Base-by-base conservation (phyloP, 2,797 vertebrate genomes). In the Eleutherodactylus coqui region DNA sequence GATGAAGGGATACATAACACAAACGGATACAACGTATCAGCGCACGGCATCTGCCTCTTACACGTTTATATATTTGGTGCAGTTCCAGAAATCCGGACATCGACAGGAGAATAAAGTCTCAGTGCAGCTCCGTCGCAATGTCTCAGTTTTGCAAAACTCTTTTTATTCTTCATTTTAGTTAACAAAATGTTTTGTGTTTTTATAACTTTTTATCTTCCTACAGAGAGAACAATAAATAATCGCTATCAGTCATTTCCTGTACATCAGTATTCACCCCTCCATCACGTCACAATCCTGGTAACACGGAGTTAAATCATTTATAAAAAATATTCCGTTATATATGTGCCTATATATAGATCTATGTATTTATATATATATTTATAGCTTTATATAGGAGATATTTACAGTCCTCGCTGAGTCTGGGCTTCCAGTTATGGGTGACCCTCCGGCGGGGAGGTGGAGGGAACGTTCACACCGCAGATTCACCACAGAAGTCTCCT, bases 261-360 rank as follows among this genome's bases (percentile, higher is more conserved):
- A 81, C 85, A 81, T 73, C 69, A 75, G 29, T 49, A 86, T 49
- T 47, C 19, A 51, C 49, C 19, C 80, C 64, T 49, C 21, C 21
- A 14, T 67, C 19, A 21, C 67, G 41, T 51, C 60, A 72, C 76
- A 58, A 53, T 55, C 64, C 43, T 55, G 41, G 13, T 62, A 80
- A 85, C 58, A 80, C 53, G 17, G 53, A 45, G 67, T 45, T 72
- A 70, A 67, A 58, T 77, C 16, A 55, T 80, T 75, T 88, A 88
- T 81, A 86, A 82, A 86, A 85, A 82, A 82, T 76, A 86, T 86
- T 73, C 53, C 41, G 38, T 32, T 86, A 81, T 86, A 86, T 86
- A 86, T 82, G 69, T 81, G 53, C 64, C 76, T 86, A 17, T 86
- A 86, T 79, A 85, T 78, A 85, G 67, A 85, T 86, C 80, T 72